Evolutionary conservation across 2,888 invertebrate genomes (phyloP), one percentile per base, ranked within the genome.

Genomic region (Agapetus fuscipes): DNA sequence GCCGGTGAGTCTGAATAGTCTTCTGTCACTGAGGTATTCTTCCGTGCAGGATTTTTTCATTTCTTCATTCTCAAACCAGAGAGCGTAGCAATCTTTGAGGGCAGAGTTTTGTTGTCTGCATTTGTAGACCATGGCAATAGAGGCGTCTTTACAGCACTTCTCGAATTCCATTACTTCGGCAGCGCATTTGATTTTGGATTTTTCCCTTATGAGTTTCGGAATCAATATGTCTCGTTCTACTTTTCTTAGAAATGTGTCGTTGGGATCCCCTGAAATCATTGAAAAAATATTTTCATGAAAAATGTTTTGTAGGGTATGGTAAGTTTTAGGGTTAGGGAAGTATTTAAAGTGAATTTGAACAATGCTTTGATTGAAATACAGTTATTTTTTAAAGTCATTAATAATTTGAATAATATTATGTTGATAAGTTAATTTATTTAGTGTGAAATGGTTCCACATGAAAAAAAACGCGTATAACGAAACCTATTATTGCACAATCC

Each of bases 191-290:
- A 54, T 56, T 58, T 79, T 84, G 1, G 91, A 84, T 51, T 78
- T 80, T 15, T 88, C 86, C 49, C 94, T 74, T 71, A 96, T 83
- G 53, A 84, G 76, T 61, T 91, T 86, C 0, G 94, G 88, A 56
- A 97, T 84, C 49, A 94, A 58, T 12, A 96, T 80, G 56, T 94
- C 89, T 13, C 63, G 64, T 64, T 97, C 97, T 2, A 95, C 88
- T 70, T 79, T 88, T 51, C 96, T 72, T 35, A 97, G 61, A n/a
- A 68, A 66, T 54, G 57, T 73, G 59, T 95, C 94, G 50, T 85
- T 67, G 2, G 93, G 93, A 65, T 94, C 88, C 44, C 90, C 90
- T 87, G 55, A 3, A 37, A 41, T n/a, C n/a, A n/a, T n/a, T n/a
- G n/a, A n/a, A n/a, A n/a, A n/a, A n/a, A n/a, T n/a, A n/a, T n/a